Conservation (phyloP, 2,888 invertebrate species). For the Chalcis sispes region DNA sequence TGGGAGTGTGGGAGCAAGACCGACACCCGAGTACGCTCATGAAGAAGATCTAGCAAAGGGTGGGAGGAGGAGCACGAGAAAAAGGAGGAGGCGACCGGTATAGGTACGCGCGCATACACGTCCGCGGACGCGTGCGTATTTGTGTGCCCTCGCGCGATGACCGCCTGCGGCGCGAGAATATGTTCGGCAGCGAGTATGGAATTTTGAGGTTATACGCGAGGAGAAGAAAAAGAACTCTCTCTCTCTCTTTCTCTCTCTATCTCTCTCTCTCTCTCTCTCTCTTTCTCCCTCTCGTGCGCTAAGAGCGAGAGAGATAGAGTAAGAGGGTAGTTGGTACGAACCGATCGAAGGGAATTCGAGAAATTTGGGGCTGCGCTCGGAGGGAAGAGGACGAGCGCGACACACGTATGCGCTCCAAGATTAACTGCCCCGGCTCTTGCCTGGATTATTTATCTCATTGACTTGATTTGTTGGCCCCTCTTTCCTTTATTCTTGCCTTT, state of each 20-base stretch:
- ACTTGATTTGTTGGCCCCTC: constrained; percentile 22
- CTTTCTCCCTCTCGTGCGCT: too few species aligned
- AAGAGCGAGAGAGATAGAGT: not conserved
- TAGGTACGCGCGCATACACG: not conserved
- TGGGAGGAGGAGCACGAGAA: not conserved
- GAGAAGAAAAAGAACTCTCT: not conserved
- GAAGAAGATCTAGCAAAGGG: constrained; percentile 33
- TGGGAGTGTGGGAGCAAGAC: constrained; percentile 52
- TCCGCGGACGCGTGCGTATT: not conserved
- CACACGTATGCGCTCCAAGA: not conserved
- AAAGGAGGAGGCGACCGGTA: constrained; percentile 21
- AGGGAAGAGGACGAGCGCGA: not conserved
- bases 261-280: too few species aligned
- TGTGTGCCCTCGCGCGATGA: constrained; percentile 30
- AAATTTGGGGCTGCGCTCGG: constrained; percentile 31
- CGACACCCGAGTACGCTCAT: constrained; percentile 40
- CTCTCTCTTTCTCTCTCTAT: too few species aligned
- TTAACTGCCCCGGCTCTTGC: not conserved
- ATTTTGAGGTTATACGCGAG: constrained; percentile 26
- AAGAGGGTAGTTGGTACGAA: constrained; percentile 13
- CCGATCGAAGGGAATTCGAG: constrained; percentile 23
- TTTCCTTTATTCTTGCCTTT: not conserved
- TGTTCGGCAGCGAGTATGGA: constrained; percentile 35
- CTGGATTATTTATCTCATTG: not conserved
- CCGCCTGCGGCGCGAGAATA: constrained; percentile 50